Conservation (phyloP, 2,113 vertebrate species). For the Barnardius zonarius region DNA sequence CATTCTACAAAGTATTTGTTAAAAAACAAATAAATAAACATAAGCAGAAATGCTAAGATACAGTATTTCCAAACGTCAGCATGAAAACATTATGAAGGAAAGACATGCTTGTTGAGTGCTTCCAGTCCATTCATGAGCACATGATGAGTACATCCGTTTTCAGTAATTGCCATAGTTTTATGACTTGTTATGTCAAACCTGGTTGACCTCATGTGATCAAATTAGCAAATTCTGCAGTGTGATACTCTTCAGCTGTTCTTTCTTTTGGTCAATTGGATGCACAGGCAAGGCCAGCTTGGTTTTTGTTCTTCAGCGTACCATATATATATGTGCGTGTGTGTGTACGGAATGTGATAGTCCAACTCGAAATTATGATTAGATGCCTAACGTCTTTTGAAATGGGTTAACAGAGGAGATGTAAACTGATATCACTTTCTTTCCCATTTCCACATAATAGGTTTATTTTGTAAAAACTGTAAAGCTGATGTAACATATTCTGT, state of each 20-base stretch:
- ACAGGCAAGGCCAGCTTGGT: background rate
- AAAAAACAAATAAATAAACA: background rate
- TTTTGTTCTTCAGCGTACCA: background rate
- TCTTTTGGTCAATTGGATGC: background rate
- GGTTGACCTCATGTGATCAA: background rate
- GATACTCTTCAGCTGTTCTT: background rate
- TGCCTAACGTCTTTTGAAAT: background rate
- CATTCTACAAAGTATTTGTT: background rate
- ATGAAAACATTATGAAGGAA: background rate
- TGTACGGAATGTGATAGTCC: background rate
- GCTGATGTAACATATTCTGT: background rate
- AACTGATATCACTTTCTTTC: background rate
- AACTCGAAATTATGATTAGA: background rate
- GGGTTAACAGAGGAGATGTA: background rate
- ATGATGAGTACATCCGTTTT: background rate
- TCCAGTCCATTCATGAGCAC: background rate
- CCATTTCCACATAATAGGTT: background rate
- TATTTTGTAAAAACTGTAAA: background rate
- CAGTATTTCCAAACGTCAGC: fast-evolving
- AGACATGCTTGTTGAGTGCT: background rate
- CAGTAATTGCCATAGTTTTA: background rate
- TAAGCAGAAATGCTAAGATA: background rate
- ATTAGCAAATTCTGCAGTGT: background rate
- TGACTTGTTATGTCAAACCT: background rate
- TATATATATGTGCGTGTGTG: background rate